Evolutionary conservation across 1,140 invertebrate species (phyloP), one percentile per base, ranked within the genome.

Genomic region (Dendrolimus kikuchii): DNA sequence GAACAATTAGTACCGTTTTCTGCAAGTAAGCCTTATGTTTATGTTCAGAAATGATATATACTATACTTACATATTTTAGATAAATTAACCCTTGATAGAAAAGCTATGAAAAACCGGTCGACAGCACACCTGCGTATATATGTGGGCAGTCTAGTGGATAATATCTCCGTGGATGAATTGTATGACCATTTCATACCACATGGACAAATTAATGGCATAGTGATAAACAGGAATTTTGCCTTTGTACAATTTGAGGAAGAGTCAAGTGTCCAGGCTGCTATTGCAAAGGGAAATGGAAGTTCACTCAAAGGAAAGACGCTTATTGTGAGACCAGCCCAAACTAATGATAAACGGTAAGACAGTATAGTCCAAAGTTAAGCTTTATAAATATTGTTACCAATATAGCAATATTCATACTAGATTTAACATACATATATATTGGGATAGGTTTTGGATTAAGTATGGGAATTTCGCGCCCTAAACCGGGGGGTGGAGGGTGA

Each of bases 161-260:
- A 88, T 6, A 89, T 90, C 39, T 91, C 89, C 5, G 89, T 91
- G 9, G 88, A 91, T 7, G 92, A 95, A 55, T 64, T 96, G 9
- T 93, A 94, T 56, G 90, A 92, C 45, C 91, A 93, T 77, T 96
- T 95, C 75, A 86, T 88, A 53, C 89, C 90, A 45, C 93, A 94
- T 78, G 95, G 94, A 6, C 60, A 72, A 55, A 86, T 94, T 57
- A 68, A 92, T 71, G 94, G 93, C 5, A 90, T 95, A 4, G 77
- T 92, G 7, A 86, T 94, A 10, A 93, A 95, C 62, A 90, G 91
- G 66, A 92, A 93, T 37, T 96, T 95, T 88, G 95, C 93, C 42
- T 97, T 96, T 83, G 92, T 96, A 5, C 95, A 97, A 68, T 96
- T 92, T 88, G 92, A 93, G 49, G 88, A 89, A 43, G 95, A 96